Evolutionary conservation across 2,113 vertebrate species (phyloP).

Genomic region (Archocentrus centrarchus): DNA sequence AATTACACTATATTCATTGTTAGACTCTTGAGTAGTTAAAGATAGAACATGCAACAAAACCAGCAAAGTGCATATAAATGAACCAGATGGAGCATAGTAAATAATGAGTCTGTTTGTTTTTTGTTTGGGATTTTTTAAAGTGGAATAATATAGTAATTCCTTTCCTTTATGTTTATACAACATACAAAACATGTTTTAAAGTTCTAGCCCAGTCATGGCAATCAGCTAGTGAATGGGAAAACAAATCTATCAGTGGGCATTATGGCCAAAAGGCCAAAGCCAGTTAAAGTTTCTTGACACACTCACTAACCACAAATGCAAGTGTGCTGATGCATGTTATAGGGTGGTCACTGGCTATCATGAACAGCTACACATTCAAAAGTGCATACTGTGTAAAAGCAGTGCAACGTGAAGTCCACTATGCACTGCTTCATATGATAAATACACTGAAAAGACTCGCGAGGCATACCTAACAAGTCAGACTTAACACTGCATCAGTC

Average conservation of each 20-base stretch:
- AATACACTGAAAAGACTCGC: not conserved
- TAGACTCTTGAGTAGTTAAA: not conserved
- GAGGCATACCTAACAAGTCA: not conserved
- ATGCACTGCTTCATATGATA: not conserved
- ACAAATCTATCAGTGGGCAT: conserved; percentile 42
- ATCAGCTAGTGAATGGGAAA: conserved; percentile 50
- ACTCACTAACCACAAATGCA: conserved; percentile 63
- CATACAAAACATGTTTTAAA: not conserved
- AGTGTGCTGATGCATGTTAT: conserved; percentile 73
- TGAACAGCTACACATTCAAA: conserved; percentile 39
- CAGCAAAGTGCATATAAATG: not conserved
- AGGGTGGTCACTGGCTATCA: conserved; percentile 61
- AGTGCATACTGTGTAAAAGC: conserved; percentile 8
- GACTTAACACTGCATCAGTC: not conserved
- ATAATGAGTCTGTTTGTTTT: too few species aligned
- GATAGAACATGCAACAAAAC: not conserved
- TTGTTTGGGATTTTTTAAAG: not conserved
- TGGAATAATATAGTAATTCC: not conserved
- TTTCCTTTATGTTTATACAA: conserved; percentile 1
- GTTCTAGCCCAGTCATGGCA: conserved; percentile 29
- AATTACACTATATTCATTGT: not conserved
- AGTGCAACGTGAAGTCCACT: not conserved
- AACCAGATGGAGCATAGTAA: not conserved
- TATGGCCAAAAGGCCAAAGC: conserved; percentile 58
- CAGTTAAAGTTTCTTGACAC: conserved; percentile 67